Conservation (phyloP, 2,113 vertebrate species). For the Megaceryle maxima region DNA sequence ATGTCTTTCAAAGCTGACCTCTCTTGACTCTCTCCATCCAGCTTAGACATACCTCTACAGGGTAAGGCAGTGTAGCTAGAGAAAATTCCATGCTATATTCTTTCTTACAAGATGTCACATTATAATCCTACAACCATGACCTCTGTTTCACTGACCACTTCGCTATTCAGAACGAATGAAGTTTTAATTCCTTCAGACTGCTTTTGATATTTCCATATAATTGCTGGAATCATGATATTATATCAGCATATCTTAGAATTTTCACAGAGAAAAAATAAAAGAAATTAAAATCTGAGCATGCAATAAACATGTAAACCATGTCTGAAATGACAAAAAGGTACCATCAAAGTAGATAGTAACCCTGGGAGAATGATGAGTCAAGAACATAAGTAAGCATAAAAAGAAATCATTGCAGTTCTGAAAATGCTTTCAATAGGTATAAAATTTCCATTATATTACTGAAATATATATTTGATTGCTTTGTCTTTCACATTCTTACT, state of each 20-base stretch:
- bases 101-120: background rate
- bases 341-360: accelerated
- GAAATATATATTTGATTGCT: background rate
- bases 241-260: background rate
- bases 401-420: background rate
- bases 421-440: background rate
- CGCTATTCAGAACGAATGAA: background rate
- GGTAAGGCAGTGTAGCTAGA: background rate
- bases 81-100: background rate
- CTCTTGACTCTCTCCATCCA: background rate
- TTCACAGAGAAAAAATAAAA: background rate
- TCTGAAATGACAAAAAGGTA: background rate
- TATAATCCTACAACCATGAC: background rate
- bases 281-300: background rate
- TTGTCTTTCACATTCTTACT: background rate
- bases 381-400: background rate
- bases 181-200: background rate
- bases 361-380: background rate
- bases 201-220: background rate
- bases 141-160: background rate
- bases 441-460: background rate
- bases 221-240: background rate
- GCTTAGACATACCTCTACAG: background rate
- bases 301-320: background rate
- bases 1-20: background rate